Evolutionary conservation across 1,140 invertebrate genomes (phyloP).

Genomic region (Agrilus planipennis): DNA sequence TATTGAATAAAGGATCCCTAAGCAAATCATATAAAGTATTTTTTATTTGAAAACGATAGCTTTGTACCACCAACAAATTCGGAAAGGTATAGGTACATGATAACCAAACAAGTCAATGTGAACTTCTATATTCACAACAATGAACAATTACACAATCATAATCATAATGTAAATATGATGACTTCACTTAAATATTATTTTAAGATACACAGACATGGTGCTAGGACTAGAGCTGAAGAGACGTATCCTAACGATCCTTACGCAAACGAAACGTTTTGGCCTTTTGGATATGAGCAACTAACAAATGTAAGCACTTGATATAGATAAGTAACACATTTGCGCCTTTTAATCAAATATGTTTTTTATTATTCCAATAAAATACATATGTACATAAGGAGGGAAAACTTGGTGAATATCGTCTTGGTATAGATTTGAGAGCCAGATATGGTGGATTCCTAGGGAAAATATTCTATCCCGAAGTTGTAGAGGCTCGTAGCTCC

Average conservation of each 20-base stretch:
- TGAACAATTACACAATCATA: too few relatives aligned
- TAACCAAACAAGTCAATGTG: too few relatives aligned
- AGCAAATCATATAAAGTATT: too few relatives aligned
- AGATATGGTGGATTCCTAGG: constrained; percentile 35
- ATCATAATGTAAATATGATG: too few relatives aligned
- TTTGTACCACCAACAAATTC: too few relatives aligned
- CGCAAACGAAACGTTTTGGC: not conserved
- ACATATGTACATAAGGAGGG: constrained; percentile 27
- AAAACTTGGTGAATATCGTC: constrained; percentile 33
- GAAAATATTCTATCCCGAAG: constrained; percentile 30
- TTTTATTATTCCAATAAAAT: not conserved
- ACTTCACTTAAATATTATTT: too few relatives aligned
- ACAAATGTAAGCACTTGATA: constrained; percentile 10
- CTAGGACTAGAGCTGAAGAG: not conserved
- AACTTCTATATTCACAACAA: too few relatives aligned
- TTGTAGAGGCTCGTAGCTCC: constrained; percentile 42
- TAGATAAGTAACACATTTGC: too few relatives aligned
- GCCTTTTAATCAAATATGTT: too few relatives aligned
- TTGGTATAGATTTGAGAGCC: constrained; percentile 34
- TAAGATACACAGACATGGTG: constrained; percentile 1
- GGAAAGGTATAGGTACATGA: too few relatives aligned
- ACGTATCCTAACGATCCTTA: constrained; percentile 7
- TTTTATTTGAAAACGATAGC: too few relatives aligned
- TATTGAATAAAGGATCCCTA: too few relatives aligned
- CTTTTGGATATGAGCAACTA: constrained; percentile 6